Conservation (phyloP, 2,888 invertebrate species). For the Mechanitis messenoides region DNA sequence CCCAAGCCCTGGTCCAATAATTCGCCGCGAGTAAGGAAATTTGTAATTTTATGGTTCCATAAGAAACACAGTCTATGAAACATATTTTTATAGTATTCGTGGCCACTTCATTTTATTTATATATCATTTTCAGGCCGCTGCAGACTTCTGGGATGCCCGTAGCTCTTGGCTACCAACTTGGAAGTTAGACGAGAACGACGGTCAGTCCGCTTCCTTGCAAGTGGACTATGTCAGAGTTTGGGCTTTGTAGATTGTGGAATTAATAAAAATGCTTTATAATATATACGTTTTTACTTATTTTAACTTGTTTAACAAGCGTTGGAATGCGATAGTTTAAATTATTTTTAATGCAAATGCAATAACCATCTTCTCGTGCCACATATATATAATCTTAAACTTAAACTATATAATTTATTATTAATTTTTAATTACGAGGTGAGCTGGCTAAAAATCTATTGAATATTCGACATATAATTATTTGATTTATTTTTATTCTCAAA, state of each 20-base stretch:
- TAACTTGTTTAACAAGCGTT: not conserved
- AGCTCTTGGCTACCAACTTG: conserved; percentile 77
- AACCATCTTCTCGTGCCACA: too few relatives aligned
- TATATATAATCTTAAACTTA: too few relatives aligned
- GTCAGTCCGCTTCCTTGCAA: conserved; percentile 77
- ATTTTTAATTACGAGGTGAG: too few relatives aligned
- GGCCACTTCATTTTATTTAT: not conserved
- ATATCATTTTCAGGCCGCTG: conserved; percentile 53
- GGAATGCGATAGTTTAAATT: too few relatives aligned
- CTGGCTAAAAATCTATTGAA: not conserved
- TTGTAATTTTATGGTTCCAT: not conserved
- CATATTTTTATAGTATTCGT: too few relatives aligned
- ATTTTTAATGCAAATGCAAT: too few relatives aligned
- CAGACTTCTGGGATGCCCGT: conserved; percentile 80
- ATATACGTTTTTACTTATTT: not conserved
- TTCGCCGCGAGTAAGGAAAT: conserved; percentile 66
- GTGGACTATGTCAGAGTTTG: conserved; percentile 82
- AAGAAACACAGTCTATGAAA: too few relatives aligned
- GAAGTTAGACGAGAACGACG: conserved; percentile 70
- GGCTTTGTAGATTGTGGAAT: conserved; percentile 61
- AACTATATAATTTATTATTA: too few relatives aligned
- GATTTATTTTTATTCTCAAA: too few relatives aligned
- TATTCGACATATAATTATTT: not conserved
- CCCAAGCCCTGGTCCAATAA: conserved; percentile 79
- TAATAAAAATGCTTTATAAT: not conserved